These are phyloP conservation scores for Saimiri boliviensis DNA, from an alignment of 2,113 vertebrate species.

Conservation along the genomic window DNA sequence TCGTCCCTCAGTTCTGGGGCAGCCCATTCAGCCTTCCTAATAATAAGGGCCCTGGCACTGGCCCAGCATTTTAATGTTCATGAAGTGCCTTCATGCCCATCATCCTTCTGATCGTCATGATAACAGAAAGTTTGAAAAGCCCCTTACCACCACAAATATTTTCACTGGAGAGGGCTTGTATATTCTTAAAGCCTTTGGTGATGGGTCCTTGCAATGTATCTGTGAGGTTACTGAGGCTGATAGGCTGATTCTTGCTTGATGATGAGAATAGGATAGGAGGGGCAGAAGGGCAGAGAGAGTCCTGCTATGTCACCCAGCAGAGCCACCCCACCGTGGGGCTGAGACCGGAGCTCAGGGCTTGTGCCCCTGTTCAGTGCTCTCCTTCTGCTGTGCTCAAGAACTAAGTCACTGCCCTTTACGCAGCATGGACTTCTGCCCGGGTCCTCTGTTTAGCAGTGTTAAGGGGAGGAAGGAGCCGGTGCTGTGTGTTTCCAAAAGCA, in stretches of 20 bases:
- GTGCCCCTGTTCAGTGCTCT: accelerated
- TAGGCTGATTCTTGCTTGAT: not conserved
- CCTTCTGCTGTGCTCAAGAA: not conserved
- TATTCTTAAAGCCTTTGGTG: not conserved
- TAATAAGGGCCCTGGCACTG: not conserved
- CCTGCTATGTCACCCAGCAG: not conserved
- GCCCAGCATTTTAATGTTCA: not conserved
- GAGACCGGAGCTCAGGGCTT: not conserved
- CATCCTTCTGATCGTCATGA: not conserved
- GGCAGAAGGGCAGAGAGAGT: not conserved
- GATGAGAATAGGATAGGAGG: not conserved
- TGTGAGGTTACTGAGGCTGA: not conserved
- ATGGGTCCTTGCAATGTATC: accelerated
- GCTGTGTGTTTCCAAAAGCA: not conserved
- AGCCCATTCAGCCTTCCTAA: not conserved
- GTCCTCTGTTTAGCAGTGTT: not conserved
- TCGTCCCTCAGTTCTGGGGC: not conserved
- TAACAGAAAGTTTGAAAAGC: not conserved
- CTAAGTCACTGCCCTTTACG: not conserved
- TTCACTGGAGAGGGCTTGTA: not conserved
- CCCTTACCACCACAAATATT: not conserved
- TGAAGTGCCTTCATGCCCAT: not conserved
- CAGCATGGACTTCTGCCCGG: too few species aligned
- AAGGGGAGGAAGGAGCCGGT: accelerated
- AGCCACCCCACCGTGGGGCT: too few species aligned